Base-by-base conservation (phyloP, 2,888 invertebrate species). In the Trissonchulus latispiculum region DNA sequence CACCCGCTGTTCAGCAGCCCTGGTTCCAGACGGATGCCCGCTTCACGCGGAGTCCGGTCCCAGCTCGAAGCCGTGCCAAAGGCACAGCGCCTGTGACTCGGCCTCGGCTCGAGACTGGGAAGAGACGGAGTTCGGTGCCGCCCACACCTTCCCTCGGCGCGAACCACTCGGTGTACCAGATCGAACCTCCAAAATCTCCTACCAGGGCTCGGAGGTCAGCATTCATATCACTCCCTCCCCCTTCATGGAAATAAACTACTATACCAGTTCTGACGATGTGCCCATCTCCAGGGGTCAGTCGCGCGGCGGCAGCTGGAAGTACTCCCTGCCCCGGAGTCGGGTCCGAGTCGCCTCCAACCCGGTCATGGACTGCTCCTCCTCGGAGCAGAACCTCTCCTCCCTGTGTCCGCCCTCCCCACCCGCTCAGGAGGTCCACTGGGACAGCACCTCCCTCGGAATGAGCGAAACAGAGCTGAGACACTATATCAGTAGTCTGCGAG, bases 1-100 rank as follows among this genome's bases (percentile, higher is more conserved):
- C 74, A 83, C 84, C 1, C 78, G 81, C 1, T 83, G 83, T 70
- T 80, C 81, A 23, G 48, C 48, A 48, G 23, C 48, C 48, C 8
- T 48, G 8, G 8, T 48, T 8, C 48, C 48, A 15, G 48, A 48
- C 23, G 48, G 8, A 15, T 23, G 23, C 8, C 23, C 48, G 23
- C 8, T 48, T 48, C 48, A 48, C 48, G 8, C 8, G 8, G 48
- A 15, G 8, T 15, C 48, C 8, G 8, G 48, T 48, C 48, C 48
- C 8, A 8, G 48, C 8, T 23, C 23, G 48, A 23, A 15, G 8
- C 48, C 48, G 48, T 48, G 48, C 48, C 48, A 23, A 48, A 8
- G 48, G 15, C 32, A 18, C 3, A 36, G 2, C 37, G 36, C 70
- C n/a, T 23, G 2, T 70, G 37, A n/a, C 2, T 29, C 37, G 15